Evolutionary conservation across 2,113 vertebrate genomes (phyloP), one percentile per base, ranked within the genome.

Genomic region (Lagopus muta): DNA sequence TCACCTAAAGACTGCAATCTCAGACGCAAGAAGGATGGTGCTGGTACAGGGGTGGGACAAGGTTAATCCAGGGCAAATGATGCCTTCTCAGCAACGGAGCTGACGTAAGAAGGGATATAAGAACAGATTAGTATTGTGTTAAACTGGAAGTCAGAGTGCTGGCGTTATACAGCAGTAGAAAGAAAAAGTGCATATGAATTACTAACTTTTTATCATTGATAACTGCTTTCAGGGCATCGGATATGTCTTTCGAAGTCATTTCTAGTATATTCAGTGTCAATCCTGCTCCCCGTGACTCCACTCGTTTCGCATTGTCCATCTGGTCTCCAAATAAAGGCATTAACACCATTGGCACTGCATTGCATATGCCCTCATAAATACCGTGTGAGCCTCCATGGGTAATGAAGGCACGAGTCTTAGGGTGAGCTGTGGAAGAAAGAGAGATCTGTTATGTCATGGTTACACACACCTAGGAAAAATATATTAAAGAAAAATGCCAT

Each of bases 341-440:
- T 97, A 99, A 96, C 70, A 99, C 91, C 99, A 99, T 98, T 3
- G 99, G 99, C 74, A 99, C 98, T 0, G 97, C 98, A 0, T 99
- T 99, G 96, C 99, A 99, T 45, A 99, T 97, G 13, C 98, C 99
- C 95, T 99, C 99, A 2, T 98, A 99, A 62, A 99, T 28, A 0
- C 99, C 98, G 0, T 99, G 98, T 17, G 98, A 99, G 58, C 99
- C 99, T 3, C 98, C 98, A 0, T 99, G 99, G 18, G 99, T 99
- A 91, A 99, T 99, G 45, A 99, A 99, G 43, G 99, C 99, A 24
- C 97, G 98, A 28, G 97, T 92, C 94, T 99, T 98, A 1, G 98
- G 98, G 86, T 99, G 99, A 88, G 97, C 99, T 99, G 93, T 25
- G 60, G 78, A 73, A 50, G 13, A 86, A 91, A 75, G 50, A 55